Evolutionary conservation across 2,113 vertebrate species (phyloP), one percentile per base, ranked within the genome.

Genomic region (Turdus rufiventris): DNA sequence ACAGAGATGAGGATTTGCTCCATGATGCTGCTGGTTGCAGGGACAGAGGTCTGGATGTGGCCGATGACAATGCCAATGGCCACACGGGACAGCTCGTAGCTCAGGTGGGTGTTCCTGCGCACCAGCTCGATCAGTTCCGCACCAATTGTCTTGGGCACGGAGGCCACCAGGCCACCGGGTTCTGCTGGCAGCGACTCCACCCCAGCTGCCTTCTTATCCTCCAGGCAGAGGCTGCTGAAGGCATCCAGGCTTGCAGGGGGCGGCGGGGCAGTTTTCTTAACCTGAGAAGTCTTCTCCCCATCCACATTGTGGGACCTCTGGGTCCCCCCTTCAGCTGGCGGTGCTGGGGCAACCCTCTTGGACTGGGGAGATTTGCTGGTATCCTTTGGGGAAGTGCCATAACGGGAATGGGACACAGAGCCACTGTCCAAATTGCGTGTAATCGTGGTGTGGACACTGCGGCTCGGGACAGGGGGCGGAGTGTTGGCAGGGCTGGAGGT

Each of bases 121-220:
- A 99, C 98, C 61, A 99, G 98, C 97, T 99, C 99, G 3, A 99
- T 99, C 96, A 99, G 97, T 79, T 99, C 99, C 0, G 98, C 98
- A 63, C 99, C 99, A 7, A 98, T 99, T 0, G 98, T 99, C 97
- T 97, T 97, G 63, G 99, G 98, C 93, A 99, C 98, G 0, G 97
- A 85, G 1, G 87, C 95, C 25, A 78, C 83, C 43, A 95, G 63
- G 16, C 38, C 91, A 4, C 65, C 18, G 94, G 90, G 96, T 77
- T 43, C 97, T 45, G 7, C 97, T 65, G 97, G 96, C 96, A 54
- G 96, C 18, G 9, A 34, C 93, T 93, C 98, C 92, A n/a, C 96
- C 17, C 11, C 92, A 76, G 56, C 91, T 51, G 26, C 94, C 58
- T 96, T 97, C 81, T 97, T 88, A 53, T 97, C 91, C 29, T 98